Evolutionary conservation across 1,140 invertebrate species (phyloP), one percentile per base, ranked within the genome.

Genomic region (Alviniconcha marisindica): DNA sequence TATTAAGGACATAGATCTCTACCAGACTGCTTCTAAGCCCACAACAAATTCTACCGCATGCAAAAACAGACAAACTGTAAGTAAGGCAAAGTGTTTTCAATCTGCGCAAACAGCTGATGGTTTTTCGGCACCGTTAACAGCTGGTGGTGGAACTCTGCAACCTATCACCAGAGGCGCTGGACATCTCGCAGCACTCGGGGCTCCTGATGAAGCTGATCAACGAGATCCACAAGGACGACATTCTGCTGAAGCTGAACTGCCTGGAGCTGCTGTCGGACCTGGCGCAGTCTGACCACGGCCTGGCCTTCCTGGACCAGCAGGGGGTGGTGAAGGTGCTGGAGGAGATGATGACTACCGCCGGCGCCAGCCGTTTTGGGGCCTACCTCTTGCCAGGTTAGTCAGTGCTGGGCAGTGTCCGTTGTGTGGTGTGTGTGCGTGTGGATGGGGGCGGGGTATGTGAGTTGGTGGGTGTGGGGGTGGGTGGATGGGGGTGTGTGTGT

Each of bases 211-310:
- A 94, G 54, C 94, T 97, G 66, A 89, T 97, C 36, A 91, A 94
- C 42, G 95, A 96, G 89, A 88, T 97, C 12, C 84, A 91, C 44
- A 95, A 94, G 74, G 93, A 96, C 33, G 97, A 98, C 93, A 93
- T 97, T 66, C 91, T 97, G 48, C 91, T 96, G 24, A 95, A 96
- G 89, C 92, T 97, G 71, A 97, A 96, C 90, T 95, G 96, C 60
- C 90, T 97, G 66, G 96, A 97, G 92, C 90, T 96, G n/a, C 87
- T 97, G 18, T 95, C 95, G 15, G 94, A 95, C 71, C 92, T 98
- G 51, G 95, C 95, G 14, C 85, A 95, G 42, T 94, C 93, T 54
- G 93, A 95, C 74, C 95, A 97, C 88, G 96, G 96, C 0, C 94
- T 96, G 0, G 91, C 94, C 71, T 97, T 95, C 91, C 93, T 97